phyloP scores from a whole-genome alignment of 1,140 invertebrate species.

The Trypoxylus dichotomus region DNA sequence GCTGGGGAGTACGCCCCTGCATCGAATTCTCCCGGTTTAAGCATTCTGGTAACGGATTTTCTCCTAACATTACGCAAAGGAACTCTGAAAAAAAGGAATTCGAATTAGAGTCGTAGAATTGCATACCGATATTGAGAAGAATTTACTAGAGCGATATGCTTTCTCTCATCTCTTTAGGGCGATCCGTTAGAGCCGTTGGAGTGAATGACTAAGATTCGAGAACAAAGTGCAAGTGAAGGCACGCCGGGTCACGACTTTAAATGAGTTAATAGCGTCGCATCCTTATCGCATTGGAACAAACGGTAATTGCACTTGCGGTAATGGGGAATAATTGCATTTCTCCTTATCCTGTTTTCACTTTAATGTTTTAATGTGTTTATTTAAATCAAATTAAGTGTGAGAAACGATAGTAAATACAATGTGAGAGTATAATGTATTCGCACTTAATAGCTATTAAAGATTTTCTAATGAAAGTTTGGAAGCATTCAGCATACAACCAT shows the following conservation, averaged over 20 bases:
- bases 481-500: too few species aligned
- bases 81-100: constrained; percentile 46
- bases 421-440: too few species aligned
- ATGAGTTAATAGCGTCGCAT: constrained; percentile 4
- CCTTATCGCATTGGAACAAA: constrained; percentile 5
- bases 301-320: constrained; percentile 4
- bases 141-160: not conserved
- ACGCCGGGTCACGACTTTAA: constrained; percentile 4
- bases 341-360: not conserved
- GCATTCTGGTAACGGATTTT: constrained; percentile 54
- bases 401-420: too few species aligned
- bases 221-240: not conserved
- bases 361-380: not conserved
- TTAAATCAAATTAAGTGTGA: not conserved
- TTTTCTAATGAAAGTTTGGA: too few species aligned
- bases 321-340: not conserved
- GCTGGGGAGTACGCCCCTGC: constrained; percentile 56
- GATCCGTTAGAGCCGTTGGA: not conserved
- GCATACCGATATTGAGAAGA: not conserved
- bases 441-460: too few species aligned
- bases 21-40: constrained; percentile 52
- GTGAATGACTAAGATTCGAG: not conserved
- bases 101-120: too few species aligned
- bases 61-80: constrained; percentile 49
- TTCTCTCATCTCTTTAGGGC: not conserved